A percentile compares a stretch with the other conserved stretches of the same genome.
These are phyloP conservation scores for Chiroxiphia lanceolata DNA, from an alignment of 2,797 vertebrate genomes.

Conservation along the genomic window DNA sequence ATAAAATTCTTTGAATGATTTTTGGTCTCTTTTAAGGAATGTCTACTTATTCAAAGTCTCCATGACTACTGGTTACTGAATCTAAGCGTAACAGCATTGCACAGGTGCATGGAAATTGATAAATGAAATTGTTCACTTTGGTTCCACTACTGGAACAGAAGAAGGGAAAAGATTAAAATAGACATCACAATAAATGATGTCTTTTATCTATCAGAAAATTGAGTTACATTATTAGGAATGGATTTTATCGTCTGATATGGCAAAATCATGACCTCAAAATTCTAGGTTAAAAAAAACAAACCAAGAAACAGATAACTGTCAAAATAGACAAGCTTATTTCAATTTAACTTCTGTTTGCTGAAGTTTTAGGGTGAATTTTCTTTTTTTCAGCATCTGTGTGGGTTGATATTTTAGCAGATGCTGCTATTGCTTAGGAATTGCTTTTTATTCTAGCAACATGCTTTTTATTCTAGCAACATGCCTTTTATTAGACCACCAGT, in stretches of 20 bases:
- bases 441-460: neutral
- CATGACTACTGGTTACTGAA: neutral
- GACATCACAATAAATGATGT: neutral
- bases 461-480: neutral
- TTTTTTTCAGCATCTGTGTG: neutral
- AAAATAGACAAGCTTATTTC: neutral
- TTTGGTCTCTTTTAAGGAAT: neutral
- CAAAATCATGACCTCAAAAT: neutral
- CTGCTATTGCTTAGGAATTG: neutral
- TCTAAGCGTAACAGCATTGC: neutral
- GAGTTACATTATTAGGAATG: neutral
- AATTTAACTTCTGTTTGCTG: neutral
- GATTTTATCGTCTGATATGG: neutral
- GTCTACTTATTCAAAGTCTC: neutral
- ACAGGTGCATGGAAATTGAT: neutral
- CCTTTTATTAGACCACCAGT: neutral
- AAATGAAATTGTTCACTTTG: neutral
- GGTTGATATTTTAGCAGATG: neutral
- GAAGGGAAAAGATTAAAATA: neutral
- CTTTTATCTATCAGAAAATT: neutral
- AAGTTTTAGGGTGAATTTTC: neutral
- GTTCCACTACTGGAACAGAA: neutral
- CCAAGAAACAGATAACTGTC: neutral
- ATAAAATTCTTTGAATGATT: neutral
- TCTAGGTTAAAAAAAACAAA: neutral